Base-by-base conservation (phyloP, 1,140 invertebrate species). In the Alviniconcha marisindica region DNA sequence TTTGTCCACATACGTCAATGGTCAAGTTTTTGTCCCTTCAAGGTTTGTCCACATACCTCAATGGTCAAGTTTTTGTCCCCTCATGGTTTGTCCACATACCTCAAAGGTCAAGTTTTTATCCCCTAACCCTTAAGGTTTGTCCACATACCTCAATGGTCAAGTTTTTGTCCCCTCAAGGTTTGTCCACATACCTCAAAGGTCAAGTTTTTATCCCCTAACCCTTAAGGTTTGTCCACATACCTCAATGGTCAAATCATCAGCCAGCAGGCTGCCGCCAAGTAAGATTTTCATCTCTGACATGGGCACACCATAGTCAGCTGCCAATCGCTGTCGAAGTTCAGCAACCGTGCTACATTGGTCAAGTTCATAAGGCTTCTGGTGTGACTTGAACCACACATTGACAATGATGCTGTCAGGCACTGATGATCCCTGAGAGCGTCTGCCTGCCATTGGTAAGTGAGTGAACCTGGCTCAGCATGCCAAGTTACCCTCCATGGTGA, bases 181-280 rank as follows among this genome's bases (percentile, higher is more conserved):
- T n/a, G n/a, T 18, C 48, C 7, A 7, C 48, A 7, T 51, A 7
- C 48, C 48, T 18, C 18, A 7, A 51, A 51, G 18, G 48, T 10
- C 7, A 51, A 7, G n/a, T 15, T 66, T 28, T 66, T 12, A 24
- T 15, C 12, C 18, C 21, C 12, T n/a, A 28, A 15, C 60, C 28
- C 18, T 7, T 12, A 12, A 66, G n/a, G 7, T 12, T 5, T n/a
- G 21, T 12, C 12, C 40, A 38, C 7, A 44, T 92, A 96, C 96
- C 93, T 96, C 94, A 84, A 97, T 95, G 56, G 95, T 94, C 21
- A 95, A 95, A 18, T 95, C 95, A 92, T 97, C 96, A 82, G 95
- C 95, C 0, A 97, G 91, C 90, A 97, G 96, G 92, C 97, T 97
- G 24, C 97, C 97, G 69, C 96, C 96, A 92, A 97, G 96, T 90